Conservation (phyloP, 2,888 invertebrate genomes). For the Carpatolechia fugitivella region DNA sequence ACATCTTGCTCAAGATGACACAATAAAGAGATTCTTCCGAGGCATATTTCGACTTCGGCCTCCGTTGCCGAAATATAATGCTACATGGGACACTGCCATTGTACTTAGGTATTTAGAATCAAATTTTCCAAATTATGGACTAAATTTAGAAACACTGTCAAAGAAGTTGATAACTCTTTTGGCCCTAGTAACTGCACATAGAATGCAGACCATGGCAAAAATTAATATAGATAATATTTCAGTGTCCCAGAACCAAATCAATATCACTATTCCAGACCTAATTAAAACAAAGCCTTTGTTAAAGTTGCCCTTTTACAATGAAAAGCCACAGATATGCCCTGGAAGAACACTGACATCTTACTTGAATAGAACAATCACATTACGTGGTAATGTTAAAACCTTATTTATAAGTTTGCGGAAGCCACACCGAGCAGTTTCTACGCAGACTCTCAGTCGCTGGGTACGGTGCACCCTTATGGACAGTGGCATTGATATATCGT, state of each 20-base stretch:
- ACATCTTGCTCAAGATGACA: not conserved
- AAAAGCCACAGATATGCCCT: conserved; percentile 12
- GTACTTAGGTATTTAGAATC: conserved; percentile 9
- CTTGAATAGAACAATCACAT: not conserved
- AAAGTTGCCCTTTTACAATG: conserved; percentile 1
- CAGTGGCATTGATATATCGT: not conserved
- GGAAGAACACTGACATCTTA: not conserved
- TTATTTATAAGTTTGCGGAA: not conserved
- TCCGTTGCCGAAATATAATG: conserved; percentile 4
- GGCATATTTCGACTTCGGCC: conserved; percentile 6
- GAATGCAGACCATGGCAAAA: conserved; percentile 9
- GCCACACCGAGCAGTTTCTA: not conserved
- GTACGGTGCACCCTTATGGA: not conserved
- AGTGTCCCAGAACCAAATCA: not conserved
- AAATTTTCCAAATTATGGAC: conserved; percentile 3
- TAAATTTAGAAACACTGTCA: conserved; percentile 3
- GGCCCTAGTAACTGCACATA: conserved; percentile 9
- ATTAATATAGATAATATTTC: conserved; percentile 11
- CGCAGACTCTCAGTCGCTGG: not conserved
- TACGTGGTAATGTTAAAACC: not conserved
- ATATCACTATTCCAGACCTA: conserved; percentile 16
- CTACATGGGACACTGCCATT: conserved; percentile 12
- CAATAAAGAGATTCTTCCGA: not conserved
- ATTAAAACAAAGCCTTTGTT: conserved; percentile 9
- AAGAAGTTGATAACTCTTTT: conserved; percentile 15